Conservation (phyloP, 2,888 invertebrate species). For the Cantharis nigra region DNA sequence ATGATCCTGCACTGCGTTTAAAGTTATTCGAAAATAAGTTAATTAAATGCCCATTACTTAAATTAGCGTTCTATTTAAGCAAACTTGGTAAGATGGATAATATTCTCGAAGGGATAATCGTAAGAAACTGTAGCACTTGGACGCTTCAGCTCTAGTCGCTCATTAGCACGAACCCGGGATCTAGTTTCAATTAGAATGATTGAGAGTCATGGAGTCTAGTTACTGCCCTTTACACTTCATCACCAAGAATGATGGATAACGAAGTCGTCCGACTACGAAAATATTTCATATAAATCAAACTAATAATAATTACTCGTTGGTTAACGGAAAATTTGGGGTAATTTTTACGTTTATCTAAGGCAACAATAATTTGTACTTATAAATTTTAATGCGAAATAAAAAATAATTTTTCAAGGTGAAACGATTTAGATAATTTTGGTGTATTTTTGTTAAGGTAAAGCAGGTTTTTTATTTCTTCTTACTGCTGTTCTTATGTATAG, state of each 20-base stretch:
- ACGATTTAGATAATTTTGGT: neutral
- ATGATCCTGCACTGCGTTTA: neutral
- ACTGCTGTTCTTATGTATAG: constrained; percentile 17
- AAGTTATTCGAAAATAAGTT: constrained; percentile 20
- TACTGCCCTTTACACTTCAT: constrained; percentile 51
- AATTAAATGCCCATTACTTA: constrained; percentile 48
- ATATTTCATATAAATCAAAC: neutral
- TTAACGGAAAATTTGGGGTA: neutral
- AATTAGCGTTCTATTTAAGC: constrained; percentile 49
- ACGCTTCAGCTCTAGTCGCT: constrained; percentile 45
- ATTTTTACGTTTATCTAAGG: neutral
- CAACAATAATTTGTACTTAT: neutral
- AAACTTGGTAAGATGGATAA: constrained; percentile 45
- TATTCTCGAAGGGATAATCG: constrained; percentile 50
- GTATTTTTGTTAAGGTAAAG: neutral
- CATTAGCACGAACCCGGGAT: constrained; percentile 50
- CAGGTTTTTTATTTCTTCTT: constrained; percentile 6
- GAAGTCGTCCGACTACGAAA: neutral
- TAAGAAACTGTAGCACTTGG: constrained; percentile 42
- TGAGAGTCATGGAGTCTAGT: constrained; percentile 54
- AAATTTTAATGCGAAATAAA: neutral
- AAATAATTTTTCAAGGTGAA: neutral
- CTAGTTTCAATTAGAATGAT: constrained; percentile 57
- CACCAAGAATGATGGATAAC: constrained; percentile 51
- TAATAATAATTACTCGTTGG: neutral